Base-by-base conservation (phyloP, 2,113 vertebrate species). In the Choloepus hoffmanni region DNA sequence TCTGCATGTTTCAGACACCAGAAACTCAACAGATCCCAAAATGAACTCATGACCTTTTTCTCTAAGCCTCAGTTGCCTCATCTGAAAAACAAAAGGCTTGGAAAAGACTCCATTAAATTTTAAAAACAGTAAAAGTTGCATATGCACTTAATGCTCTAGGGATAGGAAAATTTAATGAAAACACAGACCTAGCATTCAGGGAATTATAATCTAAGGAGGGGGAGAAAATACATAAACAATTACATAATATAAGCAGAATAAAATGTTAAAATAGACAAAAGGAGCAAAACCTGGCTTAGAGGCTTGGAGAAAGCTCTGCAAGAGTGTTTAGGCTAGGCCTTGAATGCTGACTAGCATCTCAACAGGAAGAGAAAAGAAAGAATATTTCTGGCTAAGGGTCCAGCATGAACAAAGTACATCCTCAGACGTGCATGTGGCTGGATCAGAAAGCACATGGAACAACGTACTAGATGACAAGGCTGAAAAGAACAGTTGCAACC, bases 331-430 rank as follows among this genome's bases (percentile, higher is more conserved):
- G 33, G 77, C 36, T 93, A 73, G 87, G 82, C 26, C 60, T 82
- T 95, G 82, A 96, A 88, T 72, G 60, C 86, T 58, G n/a, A 92
- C 40, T 79, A 94, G 45, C 50, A 87, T 88, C 86, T 95, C 72
- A 90, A 92, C 23, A 90, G 60, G 4, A 95, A 92, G 23, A 95
- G 30, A 43, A 94, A 82, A 62, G 36, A 65, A 82, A 72, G 14
- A 77, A 78, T 84, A 79, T 83, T 92, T 93, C 55, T 92, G 43
- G 45, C 24, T 95, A 43, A 84, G 24, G 21, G 28, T 81, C 21
- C 45, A 95, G 5, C 28, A 77, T 67, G 53, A 92, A 89, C 67
- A 79, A 88, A 89, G 63, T 79, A 83, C 55, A 91, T 94, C 95
- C 33, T 92, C 48, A 53, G 60, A 77, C 76, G 24, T 73, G 15